These are phyloP conservation scores for Silurus meridionalis DNA, from an alignment of 2,113 vertebrate genomes.

Conservation along the genomic window DNA sequence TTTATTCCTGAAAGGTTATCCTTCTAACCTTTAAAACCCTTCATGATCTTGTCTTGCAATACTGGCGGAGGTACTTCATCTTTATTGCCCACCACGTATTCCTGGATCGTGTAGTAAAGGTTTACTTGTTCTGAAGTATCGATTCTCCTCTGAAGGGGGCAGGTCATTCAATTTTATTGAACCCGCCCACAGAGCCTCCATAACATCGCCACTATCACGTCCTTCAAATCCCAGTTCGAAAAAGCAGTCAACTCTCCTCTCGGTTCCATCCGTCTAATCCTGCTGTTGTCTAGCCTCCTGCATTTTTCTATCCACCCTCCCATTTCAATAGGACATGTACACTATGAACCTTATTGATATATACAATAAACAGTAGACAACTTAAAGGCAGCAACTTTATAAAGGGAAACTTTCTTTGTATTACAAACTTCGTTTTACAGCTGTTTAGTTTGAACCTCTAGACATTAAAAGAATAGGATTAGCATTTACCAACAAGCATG, in stretches of 20 bases:
- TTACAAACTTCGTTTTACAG: neutral
- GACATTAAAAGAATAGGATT: neutral
- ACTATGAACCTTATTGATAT: neutral
- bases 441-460: neutral
- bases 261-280: neutral
- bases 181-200: slow-evolving; percentile 19
- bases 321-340: neutral
- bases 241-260: neutral
- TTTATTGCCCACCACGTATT: neutral
- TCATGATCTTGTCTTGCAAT: neutral
- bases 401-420: too few relatives aligned
- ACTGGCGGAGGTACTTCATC: neutral
- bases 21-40: slow-evolving; percentile 15
- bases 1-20: neutral
- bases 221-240: slow-evolving; percentile 19
- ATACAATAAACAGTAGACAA: neutral
- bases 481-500: neutral
- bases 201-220: slow-evolving; percentile 20
- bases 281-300: neutral
- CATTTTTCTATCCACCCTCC: neutral
- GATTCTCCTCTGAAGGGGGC: slow-evolving; percentile 21
- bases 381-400: neutral
- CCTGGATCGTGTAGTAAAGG: slow-evolving; percentile 17
- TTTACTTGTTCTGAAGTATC: slow-evolving; percentile 27
- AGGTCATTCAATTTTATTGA: slow-evolving; percentile 37